Percentiles rank a stretch among this genome's conserved stretches.
Evolutionary conservation across 2,888 invertebrate species (phyloP).

Genomic region (Polylopha cassiicola): DNA sequence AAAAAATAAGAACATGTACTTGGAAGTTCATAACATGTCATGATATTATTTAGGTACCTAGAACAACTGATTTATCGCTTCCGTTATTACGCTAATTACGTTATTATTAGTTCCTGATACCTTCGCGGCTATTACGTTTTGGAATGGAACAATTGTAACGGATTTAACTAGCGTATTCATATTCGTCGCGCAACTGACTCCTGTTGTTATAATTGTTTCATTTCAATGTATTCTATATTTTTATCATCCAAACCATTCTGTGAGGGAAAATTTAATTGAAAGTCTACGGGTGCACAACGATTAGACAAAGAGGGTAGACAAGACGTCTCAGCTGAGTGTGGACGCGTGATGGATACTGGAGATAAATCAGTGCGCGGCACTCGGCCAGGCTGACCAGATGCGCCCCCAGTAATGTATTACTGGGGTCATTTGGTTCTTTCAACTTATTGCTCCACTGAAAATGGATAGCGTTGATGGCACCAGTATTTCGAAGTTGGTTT

Average conservation of each 20-base stretch:
- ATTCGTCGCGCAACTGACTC: too few species aligned
- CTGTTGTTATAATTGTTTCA: too few species aligned
- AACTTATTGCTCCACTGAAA: conserved; percentile 33
- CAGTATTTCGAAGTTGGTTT: conserved; percentile 6
- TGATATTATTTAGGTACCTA: too few species aligned
- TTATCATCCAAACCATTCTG: too few species aligned
- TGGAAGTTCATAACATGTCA: too few species aligned
- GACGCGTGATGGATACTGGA: conserved; percentile 64
- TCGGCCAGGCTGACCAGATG: conserved; percentile 43
- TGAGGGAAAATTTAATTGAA: conserved; percentile 32
- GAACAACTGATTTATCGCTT: too few species aligned
- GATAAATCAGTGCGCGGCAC: conserved; percentile 68
- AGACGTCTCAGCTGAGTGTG: conserved; percentile 57
- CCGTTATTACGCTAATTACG: too few species aligned
- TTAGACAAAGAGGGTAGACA: conserved; percentile 52
- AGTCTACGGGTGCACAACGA: conserved; percentile 47
- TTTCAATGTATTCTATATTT: too few species aligned
- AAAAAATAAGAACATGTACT: neutral
- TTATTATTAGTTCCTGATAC: too few species aligned
- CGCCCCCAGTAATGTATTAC: conserved; percentile 48
- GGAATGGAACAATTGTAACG: too few species aligned
- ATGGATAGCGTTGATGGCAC: conserved; percentile 19
- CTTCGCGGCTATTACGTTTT: too few species aligned
- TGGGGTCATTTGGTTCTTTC: conserved; percentile 45
- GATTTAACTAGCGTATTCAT: too few species aligned